Base-by-base conservation (phyloP, 2,888 invertebrate genomes). In the Phyto melanocephala region DNA sequence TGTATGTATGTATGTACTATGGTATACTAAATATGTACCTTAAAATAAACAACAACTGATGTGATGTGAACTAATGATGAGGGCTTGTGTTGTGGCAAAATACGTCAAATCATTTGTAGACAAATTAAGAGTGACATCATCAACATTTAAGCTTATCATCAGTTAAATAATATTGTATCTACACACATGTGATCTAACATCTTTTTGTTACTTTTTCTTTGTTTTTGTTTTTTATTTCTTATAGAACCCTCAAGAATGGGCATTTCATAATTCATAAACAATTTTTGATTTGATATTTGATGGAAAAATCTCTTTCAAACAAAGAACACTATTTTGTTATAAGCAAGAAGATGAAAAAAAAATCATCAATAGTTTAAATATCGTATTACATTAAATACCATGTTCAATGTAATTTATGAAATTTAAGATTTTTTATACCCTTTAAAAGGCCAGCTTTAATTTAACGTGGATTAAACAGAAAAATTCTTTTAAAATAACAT, bases 91-190 rank as follows among this genome's bases (percentile, higher is more conserved):
- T 63, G 50, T 54, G 71, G 67, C 56, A 67, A 74, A 54, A 63
- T 63, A 82, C 54, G 67, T 82, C 79, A 82, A 81, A 71, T 24
- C 37, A 56, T 84, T 80, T 80, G 60, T 80, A 68, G 81, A 84
- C 85, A 84, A 84, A 85, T 85, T 85, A 80, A 85, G 84, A 86
- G 87, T 88, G 88, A 88, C 88, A 88, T 88, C 88, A 88, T 88
- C 87, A 83, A 62, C 77, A 71, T 81, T 75, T 75, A 76, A 79
- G 82, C 75, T 79, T 82, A 82, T 82, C 79, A 71, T 60, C 65
- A 58, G 40, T 47, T 56, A 76, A 63, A 71, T 37, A 75, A n/a
- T 80, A 68, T 65, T 45, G 45, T 33, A 62, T 52, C 28, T 52
- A 67, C 40, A 72, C 60, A 60, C 54, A 47, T 56, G 65, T 56